Percentiles rank a stretch among this genome's conserved stretches.
phyloP scores from a whole-genome alignment of 2,113 vertebrate genomes.

The Boulengeromyrus knoepffleri region DNA sequence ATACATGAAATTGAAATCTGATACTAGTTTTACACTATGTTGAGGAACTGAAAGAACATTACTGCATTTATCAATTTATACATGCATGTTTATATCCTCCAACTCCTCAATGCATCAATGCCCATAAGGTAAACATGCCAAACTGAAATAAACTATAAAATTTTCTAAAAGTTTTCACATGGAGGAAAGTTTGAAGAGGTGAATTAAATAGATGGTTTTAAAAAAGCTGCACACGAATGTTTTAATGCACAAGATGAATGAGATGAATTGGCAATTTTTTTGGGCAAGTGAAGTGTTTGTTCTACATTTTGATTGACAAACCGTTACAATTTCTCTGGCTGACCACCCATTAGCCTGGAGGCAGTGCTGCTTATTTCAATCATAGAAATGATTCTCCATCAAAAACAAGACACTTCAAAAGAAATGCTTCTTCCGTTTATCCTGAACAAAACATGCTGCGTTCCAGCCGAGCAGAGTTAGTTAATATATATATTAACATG shows the following conservation, averaged over 20 bases:
- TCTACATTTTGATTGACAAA: neutral
- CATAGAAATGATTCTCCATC: neutral
- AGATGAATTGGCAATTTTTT: neutral
- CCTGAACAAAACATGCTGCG: neutral
- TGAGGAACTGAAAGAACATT: neutral
- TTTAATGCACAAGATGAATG: constrained; percentile 2
- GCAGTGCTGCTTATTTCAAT: neutral
- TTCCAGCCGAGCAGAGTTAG: neutral
- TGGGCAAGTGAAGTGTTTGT: neutral
- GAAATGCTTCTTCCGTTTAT: neutral
- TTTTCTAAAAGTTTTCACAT: neutral
- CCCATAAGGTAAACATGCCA: neutral
- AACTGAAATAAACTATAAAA: neutral
- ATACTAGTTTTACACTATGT: neutral
- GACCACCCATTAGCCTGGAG: neutral
- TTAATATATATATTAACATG: neutral
- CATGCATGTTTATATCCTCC: neutral
- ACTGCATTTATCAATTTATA: neutral
- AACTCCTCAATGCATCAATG: neutral
- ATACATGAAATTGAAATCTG: neutral
- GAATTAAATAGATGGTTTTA: neutral
- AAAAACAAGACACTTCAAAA: neutral
- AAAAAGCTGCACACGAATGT: neutral
- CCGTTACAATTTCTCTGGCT: neutral
- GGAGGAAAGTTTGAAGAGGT: neutral